Conservation (phyloP, 2,113 vertebrate genomes). For the Trachemys scripta region DNA sequence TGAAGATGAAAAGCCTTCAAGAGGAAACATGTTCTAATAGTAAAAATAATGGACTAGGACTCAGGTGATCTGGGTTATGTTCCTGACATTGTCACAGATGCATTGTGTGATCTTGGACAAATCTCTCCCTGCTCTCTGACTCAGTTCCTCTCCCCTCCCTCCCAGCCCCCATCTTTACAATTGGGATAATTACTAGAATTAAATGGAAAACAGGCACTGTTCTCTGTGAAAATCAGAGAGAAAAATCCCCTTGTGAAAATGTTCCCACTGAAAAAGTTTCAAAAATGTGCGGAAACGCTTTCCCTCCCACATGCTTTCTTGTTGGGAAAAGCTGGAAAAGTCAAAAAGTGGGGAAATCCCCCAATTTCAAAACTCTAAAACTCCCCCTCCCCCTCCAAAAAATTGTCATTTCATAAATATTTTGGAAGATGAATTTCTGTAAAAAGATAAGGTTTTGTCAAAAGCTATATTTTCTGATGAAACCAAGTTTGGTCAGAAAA, state of each 20-base stretch:
- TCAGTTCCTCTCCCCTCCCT: background rate
- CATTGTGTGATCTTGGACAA: background rate
- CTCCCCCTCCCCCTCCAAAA: too few species aligned
- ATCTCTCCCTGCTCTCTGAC: background rate
- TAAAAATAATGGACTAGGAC: background rate
- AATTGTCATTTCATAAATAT: background rate
- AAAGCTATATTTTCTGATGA: background rate
- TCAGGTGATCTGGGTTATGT: background rate
- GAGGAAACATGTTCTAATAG: background rate
- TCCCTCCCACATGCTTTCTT: background rate
- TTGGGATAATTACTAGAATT: background rate
- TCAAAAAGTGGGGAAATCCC: background rate
- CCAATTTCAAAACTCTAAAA: background rate
- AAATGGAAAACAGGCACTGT: background rate
- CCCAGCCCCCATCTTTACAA: background rate
- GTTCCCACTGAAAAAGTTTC: background rate
- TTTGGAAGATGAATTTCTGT: background rate
- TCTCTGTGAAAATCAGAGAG: background rate
- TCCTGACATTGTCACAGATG: background rate
- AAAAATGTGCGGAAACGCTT: background rate
- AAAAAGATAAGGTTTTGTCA: background rate
- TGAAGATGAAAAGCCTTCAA: background rate
- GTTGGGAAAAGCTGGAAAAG: background rate
- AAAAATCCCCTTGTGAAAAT: background rate
- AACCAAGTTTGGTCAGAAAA: background rate